Evolutionary conservation across 2,888 invertebrate genomes (phyloP), one percentile per base, ranked within the genome.

Genomic region (Psylliodes chrysocephalus): DNA sequence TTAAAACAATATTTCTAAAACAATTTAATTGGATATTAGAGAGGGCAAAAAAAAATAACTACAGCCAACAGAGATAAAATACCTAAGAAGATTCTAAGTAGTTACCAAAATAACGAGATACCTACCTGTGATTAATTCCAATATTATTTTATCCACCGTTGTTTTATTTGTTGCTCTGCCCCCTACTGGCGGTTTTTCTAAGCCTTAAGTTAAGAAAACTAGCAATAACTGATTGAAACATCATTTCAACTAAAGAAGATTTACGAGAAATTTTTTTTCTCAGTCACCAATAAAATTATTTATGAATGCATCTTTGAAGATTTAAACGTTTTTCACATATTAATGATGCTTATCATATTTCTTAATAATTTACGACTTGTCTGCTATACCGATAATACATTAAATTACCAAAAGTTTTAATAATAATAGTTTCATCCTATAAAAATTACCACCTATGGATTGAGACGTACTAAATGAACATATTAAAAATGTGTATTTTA

Each of bases 371-470:
- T 59, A 59, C 40, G 49, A 30, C 59, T 55, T 46, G 55, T 40
- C 49, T 51, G 49, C 15, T 40, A 14, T n/a, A 35, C 49, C 17
- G 40, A 49, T 59, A 33, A 15, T 40, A 40, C 59, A 33, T 59
- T 59, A 59, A 59, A 49, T 59, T 59, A 51, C 49, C 59, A 42
- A 59, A 59, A 25, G 12, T 47, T 33, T 22, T 19, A 55, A 49
- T 30, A 46, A 38, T 60, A 60, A 60, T 51, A 55, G 55, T 51
- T 44, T 60, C 51, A 35, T 60, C 42, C 51, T 28, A 56, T 64
- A 60, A 52, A 64, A 64, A 60, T 60, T 64, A 64, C 64, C 64
- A 60, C 64, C 64, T 64, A 64, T 60, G 46, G 64, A 51, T 60
- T 56, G 33, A 54, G 51, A 56, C 51, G 35, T 56, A 42, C 55